These are phyloP conservation scores for Pollachius pollachius DNA, from an alignment of 2,113 vertebrate species.

Conservation along the genomic window DNA sequence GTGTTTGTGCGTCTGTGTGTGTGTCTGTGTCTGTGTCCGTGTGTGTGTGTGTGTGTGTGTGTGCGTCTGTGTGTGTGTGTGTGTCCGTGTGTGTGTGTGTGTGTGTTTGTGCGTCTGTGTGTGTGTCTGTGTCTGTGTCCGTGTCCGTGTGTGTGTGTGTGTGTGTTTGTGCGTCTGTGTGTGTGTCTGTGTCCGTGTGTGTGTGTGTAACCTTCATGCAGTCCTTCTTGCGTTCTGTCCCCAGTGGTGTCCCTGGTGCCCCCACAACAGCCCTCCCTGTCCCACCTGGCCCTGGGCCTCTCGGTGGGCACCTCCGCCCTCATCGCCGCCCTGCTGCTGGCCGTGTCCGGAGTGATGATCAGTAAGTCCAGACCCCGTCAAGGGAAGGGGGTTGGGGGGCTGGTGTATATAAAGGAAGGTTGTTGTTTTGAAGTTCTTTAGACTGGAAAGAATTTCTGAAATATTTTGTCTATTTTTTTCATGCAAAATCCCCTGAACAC, in stretches of 20 bases:
- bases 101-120: no score
- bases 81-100: no score
- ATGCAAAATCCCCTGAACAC: not conserved
- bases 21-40: no score
- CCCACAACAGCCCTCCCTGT: conserved; percentile 72
- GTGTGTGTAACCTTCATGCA: not conserved
- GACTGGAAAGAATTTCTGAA: not conserved
- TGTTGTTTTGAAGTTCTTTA: not conserved
- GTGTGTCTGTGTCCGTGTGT: no score
- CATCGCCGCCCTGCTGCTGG: conserved; percentile 91
- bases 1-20: no score
- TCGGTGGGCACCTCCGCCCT: conserved; percentile 93
- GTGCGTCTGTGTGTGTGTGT: no score
- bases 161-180: no score
- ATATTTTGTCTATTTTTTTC: not conserved
- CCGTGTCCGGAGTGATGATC: conserved; percentile 96
- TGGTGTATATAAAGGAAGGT: no score
- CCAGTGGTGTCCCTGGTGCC: conserved; percentile 37
- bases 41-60: no score
- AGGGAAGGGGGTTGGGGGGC: not conserved
- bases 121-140: no score
- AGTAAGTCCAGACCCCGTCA: conserved; percentile 76
- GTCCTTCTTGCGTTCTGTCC: conserved; percentile 16
- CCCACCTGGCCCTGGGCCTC: conserved; percentile 86
- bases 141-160: no score